A percentile compares a stretch with the other conserved stretches of the same genome.
Conservation (phyloP, 2,888 invertebrate species). For the Nemotelus pantherinus region DNA sequence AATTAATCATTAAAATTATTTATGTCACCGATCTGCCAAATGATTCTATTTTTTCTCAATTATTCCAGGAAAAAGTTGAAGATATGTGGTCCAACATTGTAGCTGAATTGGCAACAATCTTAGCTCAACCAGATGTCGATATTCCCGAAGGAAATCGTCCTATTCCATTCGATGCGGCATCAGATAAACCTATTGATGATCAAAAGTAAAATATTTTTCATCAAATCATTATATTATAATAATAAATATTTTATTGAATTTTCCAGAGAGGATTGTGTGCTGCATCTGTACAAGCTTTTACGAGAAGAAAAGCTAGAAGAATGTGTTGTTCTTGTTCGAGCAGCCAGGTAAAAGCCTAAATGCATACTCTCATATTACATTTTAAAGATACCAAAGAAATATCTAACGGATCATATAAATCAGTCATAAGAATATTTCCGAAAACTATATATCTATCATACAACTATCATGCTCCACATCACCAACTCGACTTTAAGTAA, state of each 20-base stretch:
- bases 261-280: conserved; percentile 85
- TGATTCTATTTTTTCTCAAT: too few relatives aligned
- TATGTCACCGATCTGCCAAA: too few relatives aligned
- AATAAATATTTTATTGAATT: conserved; percentile 44
- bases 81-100: conserved; percentile 75
- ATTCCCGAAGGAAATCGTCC: conserved; percentile 67
- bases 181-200: conserved; percentile 84
- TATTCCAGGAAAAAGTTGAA: conserved; percentile 62
- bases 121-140: conserved; percentile 65
- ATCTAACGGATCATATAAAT: conserved; percentile 47
- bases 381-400: too few relatives aligned
- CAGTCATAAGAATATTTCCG: background rate
- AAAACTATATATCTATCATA: background rate
- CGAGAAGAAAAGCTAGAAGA: conserved; percentile 77
- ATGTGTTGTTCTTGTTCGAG: conserved; percentile 82
- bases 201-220: conserved; percentile 75
- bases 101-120: conserved; percentile 70
- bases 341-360: conserved; percentile 71
- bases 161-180: conserved; percentile 86
- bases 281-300: conserved; percentile 81
- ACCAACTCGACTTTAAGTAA: background rate
- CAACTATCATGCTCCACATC: background rate
- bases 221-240: background rate
- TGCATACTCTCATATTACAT: too few relatives aligned
- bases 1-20: too few relatives aligned